Evolutionary conservation across 30 jellyfish, hydroid and myxozoan species (phyloP), one percentile per base, ranked within the genome.

Genomic region (Cassiopea xamachana): DNA sequence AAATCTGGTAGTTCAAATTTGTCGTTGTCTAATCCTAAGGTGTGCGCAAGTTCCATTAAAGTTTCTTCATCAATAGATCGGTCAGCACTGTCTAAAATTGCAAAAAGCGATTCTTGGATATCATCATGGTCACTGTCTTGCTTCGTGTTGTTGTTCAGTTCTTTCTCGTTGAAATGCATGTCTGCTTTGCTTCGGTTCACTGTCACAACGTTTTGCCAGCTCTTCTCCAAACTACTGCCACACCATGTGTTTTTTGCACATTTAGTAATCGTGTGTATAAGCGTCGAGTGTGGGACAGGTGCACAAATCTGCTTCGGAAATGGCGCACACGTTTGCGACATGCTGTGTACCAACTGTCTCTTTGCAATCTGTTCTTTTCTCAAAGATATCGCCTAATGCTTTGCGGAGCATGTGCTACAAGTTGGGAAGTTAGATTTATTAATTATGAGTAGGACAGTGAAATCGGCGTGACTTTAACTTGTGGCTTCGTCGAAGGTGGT

Each of bases 231-330:
- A 60, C 70, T 68, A 44, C 59, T 72, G 12, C 67, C 44, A 64
- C 95, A 79, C 83, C 82, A 67, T 2, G 90, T 69, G 83, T 70
- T 88, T 73, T 71, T 69, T 68, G 95, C 95, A 79, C 95, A 88
- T 27, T 82, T 77, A 1, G 95, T 88, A 46, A 88, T 88, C 16
- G 95, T 88, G 60, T 88, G 95, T 12, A 88, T 88, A 1, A 88
- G 61, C 45, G 87, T 88, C 5, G 90, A 64, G 83, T 88, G 95
- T 8, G 95, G 95, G 45, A 88, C 95, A 14, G 95, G 95, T 17
- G 95, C 95, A 72, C 88, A 77, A 7, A 88, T 88, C 68, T 88
- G 95, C 74, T 89, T 77, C 90, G 59, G 73, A 55, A 83, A 77
- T 47, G 92, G 85, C 4, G 71, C 84, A 71, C 84, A 72, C 61